Evolutionary conservation across 1,140 invertebrate species (phyloP).

Genomic region (Drosophila tristis): DNA sequence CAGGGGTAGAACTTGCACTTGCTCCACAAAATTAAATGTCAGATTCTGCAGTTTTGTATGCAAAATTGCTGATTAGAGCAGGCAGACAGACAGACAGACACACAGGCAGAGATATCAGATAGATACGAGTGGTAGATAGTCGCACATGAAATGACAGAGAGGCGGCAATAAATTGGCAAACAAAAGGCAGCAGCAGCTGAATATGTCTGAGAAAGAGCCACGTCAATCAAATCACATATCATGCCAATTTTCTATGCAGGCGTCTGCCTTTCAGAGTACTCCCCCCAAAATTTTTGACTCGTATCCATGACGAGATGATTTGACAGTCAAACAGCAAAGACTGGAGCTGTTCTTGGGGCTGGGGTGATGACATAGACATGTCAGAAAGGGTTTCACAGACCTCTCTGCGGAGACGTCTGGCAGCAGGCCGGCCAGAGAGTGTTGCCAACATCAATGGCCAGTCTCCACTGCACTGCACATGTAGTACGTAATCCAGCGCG

Average conservation of each 20-base stretch:
- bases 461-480: constrained; percentile 37
- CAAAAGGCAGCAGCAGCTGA: constrained; percentile 28
- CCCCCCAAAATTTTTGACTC: constrained; percentile 41
- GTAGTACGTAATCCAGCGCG: constrained; percentile 32
- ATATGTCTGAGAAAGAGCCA: constrained; percentile 33
- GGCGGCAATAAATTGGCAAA: constrained; percentile 52
- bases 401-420: background rate
- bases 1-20: constrained; percentile 11
- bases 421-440: constrained; percentile 20
- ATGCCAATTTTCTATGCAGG: constrained; percentile 73
- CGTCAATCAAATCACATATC: constrained; percentile 78
- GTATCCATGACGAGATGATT: constrained; percentile 71
- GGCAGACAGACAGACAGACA: background rate
- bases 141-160: constrained; percentile 65
- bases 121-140: constrained; percentile 38
- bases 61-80: constrained; percentile 62
- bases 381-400: constrained; percentile 23
- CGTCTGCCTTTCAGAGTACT: background rate
- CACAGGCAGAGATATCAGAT: constrained; percentile 26
- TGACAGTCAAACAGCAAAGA: constrained; percentile 47
- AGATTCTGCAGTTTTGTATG: constrained; percentile 35
- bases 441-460: constrained; percentile 52
- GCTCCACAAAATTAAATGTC: constrained; percentile 59
- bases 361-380: background rate
- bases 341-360: constrained; percentile 8